A percentile compares a stretch with the other conserved stretches of the same genome.
Conservation (phyloP, 2,113 vertebrate genomes). For the Microtus pennsylvanicus region DNA sequence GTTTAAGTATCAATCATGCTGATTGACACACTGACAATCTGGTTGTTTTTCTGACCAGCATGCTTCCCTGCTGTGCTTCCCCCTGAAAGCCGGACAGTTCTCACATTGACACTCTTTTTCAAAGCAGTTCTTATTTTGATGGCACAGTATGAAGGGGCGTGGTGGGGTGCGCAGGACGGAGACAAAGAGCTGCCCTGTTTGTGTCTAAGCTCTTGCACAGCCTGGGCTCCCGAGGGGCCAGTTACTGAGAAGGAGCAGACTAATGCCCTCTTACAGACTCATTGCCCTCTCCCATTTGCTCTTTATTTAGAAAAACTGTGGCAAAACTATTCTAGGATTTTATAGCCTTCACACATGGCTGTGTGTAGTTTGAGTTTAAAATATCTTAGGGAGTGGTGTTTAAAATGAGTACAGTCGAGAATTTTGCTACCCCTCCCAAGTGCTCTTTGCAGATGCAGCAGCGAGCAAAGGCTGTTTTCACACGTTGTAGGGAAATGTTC, state of each 20-base stretch:
- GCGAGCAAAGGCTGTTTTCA: slow-evolving; percentile 28
- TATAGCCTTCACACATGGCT: slow-evolving; percentile 15
- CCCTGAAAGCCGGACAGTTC: neutral
- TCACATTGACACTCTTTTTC: neutral
- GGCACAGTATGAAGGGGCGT: neutral
- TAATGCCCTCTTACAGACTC: neutral
- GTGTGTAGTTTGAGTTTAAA: slow-evolving; percentile 41
- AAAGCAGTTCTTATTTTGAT: neutral
- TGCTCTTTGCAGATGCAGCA: neutral
- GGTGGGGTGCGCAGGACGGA: neutral
- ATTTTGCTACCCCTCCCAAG: slow-evolving; percentile 2
- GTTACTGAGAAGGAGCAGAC: neutral
- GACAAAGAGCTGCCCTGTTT: neutral
- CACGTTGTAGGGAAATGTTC: neutral
- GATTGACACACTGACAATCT: neutral
- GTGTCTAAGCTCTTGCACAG: neutral
- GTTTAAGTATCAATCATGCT: neutral
- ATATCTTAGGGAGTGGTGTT: slow-evolving; percentile 30
- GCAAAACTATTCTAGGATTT: slow-evolving; percentile 16
- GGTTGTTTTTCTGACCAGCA: neutral
- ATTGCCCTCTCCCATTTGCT: neutral
- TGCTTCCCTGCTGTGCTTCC: neutral
- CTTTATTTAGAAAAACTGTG: slow-evolving; percentile 20
- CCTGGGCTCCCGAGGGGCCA: neutral
- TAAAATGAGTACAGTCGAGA: slow-evolving; percentile 40